Evolutionary conservation across 2,797 vertebrate species (phyloP).

Genomic region (Manis crassicaudata): DNA sequence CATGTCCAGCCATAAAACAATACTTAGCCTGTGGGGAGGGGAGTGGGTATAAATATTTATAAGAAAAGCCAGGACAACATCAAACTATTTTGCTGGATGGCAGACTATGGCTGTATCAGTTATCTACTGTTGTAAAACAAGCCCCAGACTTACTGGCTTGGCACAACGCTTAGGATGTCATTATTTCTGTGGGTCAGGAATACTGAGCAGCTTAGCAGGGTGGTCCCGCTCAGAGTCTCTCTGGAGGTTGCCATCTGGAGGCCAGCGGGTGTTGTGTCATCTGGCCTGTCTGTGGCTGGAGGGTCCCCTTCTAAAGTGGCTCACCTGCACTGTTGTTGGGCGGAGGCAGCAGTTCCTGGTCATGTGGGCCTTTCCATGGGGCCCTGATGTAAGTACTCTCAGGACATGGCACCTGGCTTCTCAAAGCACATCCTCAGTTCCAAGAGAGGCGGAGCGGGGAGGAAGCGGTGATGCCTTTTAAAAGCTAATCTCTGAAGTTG

Average conservation of each 20-base stretch:
- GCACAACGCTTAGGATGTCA: no score
- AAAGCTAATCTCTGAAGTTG: not conserved
- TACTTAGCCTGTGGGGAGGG: rapidly evolving
- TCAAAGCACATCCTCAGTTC: not conserved
- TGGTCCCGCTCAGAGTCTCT: not conserved
- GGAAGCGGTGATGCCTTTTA: rapidly evolving
- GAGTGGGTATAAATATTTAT: not conserved
- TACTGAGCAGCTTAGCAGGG: no score
- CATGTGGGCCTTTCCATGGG: not conserved
- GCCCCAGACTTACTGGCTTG: not conserved
- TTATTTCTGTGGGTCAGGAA: not conserved
- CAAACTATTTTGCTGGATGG: not conserved
- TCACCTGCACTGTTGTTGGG: not conserved
- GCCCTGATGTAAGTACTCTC: not conserved
- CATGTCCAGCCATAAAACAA: not conserved
- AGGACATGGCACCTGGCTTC: not conserved
- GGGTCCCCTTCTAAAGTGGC: no score
- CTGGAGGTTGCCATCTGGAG: not conserved
- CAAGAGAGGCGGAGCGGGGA: no score
- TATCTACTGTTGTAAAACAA: not conserved
- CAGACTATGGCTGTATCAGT: not conserved
- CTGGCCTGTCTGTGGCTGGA: not conserved
- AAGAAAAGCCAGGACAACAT: not conserved
- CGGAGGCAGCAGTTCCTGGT: no score
- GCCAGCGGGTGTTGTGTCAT: rapidly evolving